These are phyloP conservation scores for Manacus vitellinus DNA, from an alignment of 2,113 vertebrate species.

Conservation along the genomic window DNA sequence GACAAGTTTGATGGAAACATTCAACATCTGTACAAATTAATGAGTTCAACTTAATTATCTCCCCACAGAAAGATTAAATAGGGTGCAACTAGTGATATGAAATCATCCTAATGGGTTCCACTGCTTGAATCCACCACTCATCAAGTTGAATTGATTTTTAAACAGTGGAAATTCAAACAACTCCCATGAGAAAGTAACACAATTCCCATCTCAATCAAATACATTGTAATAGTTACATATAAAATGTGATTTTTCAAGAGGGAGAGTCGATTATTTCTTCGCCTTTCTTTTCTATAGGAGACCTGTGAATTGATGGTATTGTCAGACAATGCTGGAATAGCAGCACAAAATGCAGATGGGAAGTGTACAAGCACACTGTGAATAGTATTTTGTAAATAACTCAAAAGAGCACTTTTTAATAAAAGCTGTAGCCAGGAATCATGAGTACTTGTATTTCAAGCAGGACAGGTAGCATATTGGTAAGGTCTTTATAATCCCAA, in stretches of 20 bases:
- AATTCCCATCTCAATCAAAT: constrained; percentile 62
- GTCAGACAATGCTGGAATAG: background rate
- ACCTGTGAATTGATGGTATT: background rate
- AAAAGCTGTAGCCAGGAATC: background rate
- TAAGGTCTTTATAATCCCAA: background rate
- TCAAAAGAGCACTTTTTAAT: background rate
- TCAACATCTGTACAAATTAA: constrained; percentile 31
- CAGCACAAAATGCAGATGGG: background rate
- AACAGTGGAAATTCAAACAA: constrained; percentile 56
- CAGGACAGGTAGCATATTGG: background rate
- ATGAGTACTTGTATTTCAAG: background rate
- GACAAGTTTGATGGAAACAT: background rate
- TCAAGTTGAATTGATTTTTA: constrained; percentile 58
- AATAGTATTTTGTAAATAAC: background rate
- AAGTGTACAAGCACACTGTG: background rate
- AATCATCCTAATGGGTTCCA: constrained; percentile 40
- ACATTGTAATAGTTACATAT: constrained; percentile 46
- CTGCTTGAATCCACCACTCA: constrained; percentile 37
- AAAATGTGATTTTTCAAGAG: constrained; percentile 42
- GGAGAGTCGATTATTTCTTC: background rate
- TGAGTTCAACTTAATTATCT: constrained; percentile 38
- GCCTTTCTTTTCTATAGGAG: background rate
- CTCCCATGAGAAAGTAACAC: constrained; percentile 45
- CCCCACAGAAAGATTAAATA: constrained; percentile 46
- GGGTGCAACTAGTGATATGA: constrained; percentile 28